Base-by-base conservation (phyloP, 2,888 invertebrate genomes). In the Thecocarcelia acutangulata region DNA sequence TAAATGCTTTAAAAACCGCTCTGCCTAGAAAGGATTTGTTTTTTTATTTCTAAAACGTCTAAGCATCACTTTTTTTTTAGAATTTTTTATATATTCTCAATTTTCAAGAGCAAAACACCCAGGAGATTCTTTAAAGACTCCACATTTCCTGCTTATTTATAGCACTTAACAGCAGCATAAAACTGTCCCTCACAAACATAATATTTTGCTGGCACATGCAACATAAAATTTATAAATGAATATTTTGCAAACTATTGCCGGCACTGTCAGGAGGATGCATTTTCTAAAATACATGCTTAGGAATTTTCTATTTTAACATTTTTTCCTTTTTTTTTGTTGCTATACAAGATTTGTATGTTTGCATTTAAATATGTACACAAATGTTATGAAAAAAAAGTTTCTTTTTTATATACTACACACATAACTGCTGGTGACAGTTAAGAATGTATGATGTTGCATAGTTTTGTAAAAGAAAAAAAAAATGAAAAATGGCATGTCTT, bases 211-310 rank as follows among this genome's bases (percentile, higher is more conserved):
- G 42, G 42, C 28, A 50, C 33, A 56, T 56, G 46, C 50, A 24
- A 28, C 61, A 76, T 52, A 73, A 76, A 76, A 61, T 72, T 81
- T 72, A 81, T 76, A 68, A 72, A 81, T 81, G 76, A 56, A 68
- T 50, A 70, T 42, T 56, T 56, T 56, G 21, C 63, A 46, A 74
- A 59, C 44, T 44, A 15, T n/a, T 37, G n/a, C 66, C 8, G 33
- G 17, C 12, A 42, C 50, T 11, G 13, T 33, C 5, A 73, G 24
- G n/a, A 15, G 15, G 37, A 70, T 70, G 77, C n/a, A 56, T 50
- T 54, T 70, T 24, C 28, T 21, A n/a, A 48, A 21, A 54, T 54
- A 73, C 61, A 37, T 54, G n/a, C 63, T 44, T 12, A 28, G 15
- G 56, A 56, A 56, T 69, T 44, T 54, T 56, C 6, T n/a, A 19